phyloP scores from a whole-genome alignment of 1,140 invertebrate species.

The Frieseomelitta varia region DNA sequence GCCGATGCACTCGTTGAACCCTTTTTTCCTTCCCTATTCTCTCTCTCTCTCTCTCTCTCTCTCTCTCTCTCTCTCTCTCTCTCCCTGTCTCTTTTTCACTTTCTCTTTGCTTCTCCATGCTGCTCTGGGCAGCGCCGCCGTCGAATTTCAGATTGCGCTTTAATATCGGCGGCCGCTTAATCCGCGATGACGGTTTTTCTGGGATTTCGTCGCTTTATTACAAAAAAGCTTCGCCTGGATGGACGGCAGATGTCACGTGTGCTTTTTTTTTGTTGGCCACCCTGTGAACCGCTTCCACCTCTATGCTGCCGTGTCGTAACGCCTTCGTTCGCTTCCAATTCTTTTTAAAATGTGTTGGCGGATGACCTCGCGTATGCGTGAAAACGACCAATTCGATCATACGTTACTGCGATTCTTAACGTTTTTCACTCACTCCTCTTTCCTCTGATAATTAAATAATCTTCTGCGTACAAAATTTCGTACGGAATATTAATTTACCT shows the following conservation, averaged over 20 bases:
- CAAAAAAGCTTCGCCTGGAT: constrained; percentile 72
- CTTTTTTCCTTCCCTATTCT: constrained; percentile 14
- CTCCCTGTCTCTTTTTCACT: not conserved
- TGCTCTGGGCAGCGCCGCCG: constrained; percentile 20
- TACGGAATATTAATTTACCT: not conserved
- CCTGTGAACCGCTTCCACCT: constrained; percentile 18
- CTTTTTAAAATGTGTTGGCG: constrained; percentile 2
- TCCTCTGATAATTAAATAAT: not conserved
- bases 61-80: not conserved
- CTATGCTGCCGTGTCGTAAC: constrained; percentile 35
- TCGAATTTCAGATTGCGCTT: constrained; percentile 75
- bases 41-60: not conserved
- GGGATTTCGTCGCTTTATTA: constrained; percentile 77
- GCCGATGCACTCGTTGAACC: constrained; percentile 42
- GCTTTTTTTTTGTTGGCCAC: constrained; percentile 63
- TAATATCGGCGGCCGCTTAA: constrained; percentile 76
- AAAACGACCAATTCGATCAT: not conserved
- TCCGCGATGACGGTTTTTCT: constrained; percentile 76
- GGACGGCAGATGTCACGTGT: constrained; percentile 78
- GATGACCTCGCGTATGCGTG: too few relatives aligned
- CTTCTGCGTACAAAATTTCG: not conserved
- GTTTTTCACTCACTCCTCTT: not conserved
- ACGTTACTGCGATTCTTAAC: not conserved
- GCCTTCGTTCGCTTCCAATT: constrained; percentile 48
- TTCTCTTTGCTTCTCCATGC: not conserved